Evolutionary conservation across 1,140 invertebrate genomes (phyloP), one percentile per base, ranked within the genome.

Genomic region (Neodiprion fabricii): DNA sequence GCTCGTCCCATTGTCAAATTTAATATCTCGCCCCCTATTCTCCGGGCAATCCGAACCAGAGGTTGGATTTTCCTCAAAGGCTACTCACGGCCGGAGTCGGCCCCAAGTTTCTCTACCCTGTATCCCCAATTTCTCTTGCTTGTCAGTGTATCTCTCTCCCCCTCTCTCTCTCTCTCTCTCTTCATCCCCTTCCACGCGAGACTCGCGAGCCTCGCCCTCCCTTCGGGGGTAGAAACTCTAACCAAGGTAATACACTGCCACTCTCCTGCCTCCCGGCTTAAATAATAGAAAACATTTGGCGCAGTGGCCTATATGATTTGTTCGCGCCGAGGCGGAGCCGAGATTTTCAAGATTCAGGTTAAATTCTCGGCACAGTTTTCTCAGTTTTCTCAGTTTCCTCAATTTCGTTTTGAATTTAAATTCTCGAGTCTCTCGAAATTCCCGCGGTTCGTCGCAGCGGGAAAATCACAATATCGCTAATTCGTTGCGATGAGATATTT

Each of bases 241-340:
- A 61, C 53, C 53, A 61, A 61, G 53, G 53, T 61, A 61, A 61
- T 61, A 61, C 53, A 61, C 53, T 61, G 53, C 53, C 53, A 61
- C 53, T 61, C 53, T 61, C 53, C 53, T 61, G 53, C 53, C 53
- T 61, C 11, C 50, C 2, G 28, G 28, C 53, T 61, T 61, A 61
- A 61, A 61, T 61, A 61, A 61, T 61, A 61, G 53, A 61, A 61
- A 61, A 61, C 53, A 61, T 61, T 61, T 17, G 53, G 53, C 53
- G 53, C 53, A 61, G 53, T 14, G 53, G 53, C 53, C 53, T 61
- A 61, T 40, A 40, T 61, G 53, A 61, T 61, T 61, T 61, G 53
- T 61, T 61, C 53, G 53, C 53, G 53, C 11, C 53, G 53, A 12
- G 53, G 0, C 11, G n/a, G 53, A 61, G 53, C 53, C 11, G 11